Base-by-base conservation (phyloP, 2,888 invertebrate species). In the Drosophila nr. perissopoda region DNA sequence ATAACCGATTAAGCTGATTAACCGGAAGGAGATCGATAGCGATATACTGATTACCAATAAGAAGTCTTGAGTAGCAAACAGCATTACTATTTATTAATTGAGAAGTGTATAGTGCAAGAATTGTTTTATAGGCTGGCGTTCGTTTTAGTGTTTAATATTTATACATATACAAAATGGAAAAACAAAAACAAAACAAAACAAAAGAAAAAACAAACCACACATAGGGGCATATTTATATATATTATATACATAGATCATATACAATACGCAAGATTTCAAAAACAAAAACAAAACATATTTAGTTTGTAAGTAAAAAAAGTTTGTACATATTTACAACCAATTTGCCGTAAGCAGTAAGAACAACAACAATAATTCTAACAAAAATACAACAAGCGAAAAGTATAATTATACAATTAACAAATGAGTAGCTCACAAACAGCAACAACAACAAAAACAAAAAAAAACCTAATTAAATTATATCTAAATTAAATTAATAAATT, bases 261-360 rank as follows among this genome's bases (percentile, higher is more conserved):
- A 77, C 70, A 75, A 76, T 75, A 79, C 68, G 64, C 74, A 69
- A 72, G 59, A 71, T 59, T 60, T 52, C 59, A 66, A 62, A 56
- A 57, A 29, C 29, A 29, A 40, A 60, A 59, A 57, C 71, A 62
- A 58, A 73, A 69, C 68, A 80, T 81, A 73, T 60, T 70, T 83
- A 81, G 63, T 8, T 18, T 16, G 18, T 72, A 78, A 80, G 72
- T 63, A 65, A 66, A 45, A 71, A 78, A 78, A 78, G 75, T 89
- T 86, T 87, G 87, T 87, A 90, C 90, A 90, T 87, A 90, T 90
- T 90, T 87, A 90, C 87, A 87, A 89, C 83, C 76, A 80, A 83
- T 72, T 79, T 74, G 79, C 78, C 72, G 82, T 84, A 80, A 86
- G 80, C 76, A 78, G 52, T 73, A 76, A 74, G 83, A 82, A 78